These are phyloP conservation scores for Hypomecis punctinalis DNA, from an alignment of 2,888 invertebrate species.

Conservation along the genomic window DNA sequence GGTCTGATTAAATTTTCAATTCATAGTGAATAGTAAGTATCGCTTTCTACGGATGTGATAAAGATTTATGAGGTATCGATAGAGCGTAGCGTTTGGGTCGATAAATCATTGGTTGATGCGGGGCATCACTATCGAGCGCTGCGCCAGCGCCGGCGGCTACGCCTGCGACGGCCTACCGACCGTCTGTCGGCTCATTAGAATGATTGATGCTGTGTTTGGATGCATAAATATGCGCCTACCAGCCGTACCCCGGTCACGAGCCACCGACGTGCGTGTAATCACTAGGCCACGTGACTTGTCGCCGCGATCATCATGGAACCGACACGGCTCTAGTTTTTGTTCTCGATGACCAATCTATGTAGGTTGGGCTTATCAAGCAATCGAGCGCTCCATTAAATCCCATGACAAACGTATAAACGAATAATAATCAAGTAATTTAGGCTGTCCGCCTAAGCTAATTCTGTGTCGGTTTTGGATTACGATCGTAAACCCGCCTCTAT, in stretches of 20 bases:
- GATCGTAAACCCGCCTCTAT: conserved; percentile 30
- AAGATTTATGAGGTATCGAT: conserved; percentile 48
- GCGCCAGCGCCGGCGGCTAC: conserved; percentile 54
- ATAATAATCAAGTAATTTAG: conserved; percentile 33
- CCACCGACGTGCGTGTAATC: conserved; percentile 59
- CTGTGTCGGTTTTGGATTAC: conserved; percentile 30
- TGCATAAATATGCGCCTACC: conserved; percentile 75
- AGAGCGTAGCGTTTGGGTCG: conserved; percentile 47
- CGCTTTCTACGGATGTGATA: conserved; percentile 41
- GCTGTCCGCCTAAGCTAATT: conserved; percentile 23
- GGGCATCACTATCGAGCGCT: conserved; percentile 62
- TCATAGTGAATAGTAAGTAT: conserved; percentile 22
- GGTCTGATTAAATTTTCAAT: conserved; percentile 44
- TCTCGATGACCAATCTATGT: conserved; percentile 24
- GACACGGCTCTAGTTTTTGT: conserved; percentile 24
- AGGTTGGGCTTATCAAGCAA: conserved; percentile 26
- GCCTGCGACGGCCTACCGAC: conserved; percentile 63
- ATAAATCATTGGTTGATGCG: conserved; percentile 48
- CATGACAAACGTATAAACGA: conserved; percentile 32
- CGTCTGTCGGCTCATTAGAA: conserved; percentile 75
- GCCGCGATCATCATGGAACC: conserved; percentile 27
- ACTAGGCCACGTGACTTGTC: conserved; percentile 44
- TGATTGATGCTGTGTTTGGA: conserved; percentile 81
- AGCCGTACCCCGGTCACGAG: conserved; percentile 69
- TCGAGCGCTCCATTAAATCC: conserved; percentile 29